Conservation (phyloP, 2,113 vertebrate species). For the Pituophis catenifer region DNA sequence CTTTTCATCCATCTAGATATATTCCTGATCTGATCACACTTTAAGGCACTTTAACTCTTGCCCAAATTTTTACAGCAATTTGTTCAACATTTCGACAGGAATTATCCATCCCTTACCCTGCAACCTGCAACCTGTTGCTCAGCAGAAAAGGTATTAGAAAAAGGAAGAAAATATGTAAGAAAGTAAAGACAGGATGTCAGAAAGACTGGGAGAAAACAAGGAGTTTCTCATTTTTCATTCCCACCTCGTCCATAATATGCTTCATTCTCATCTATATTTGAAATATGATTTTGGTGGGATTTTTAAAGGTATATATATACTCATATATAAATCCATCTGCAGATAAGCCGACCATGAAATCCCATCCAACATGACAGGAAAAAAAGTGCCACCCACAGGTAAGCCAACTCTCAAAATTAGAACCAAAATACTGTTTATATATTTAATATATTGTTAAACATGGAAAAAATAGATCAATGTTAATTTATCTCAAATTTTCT, state of each 20-base stretch:
- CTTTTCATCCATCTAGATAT: not conserved
- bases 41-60: not conserved
- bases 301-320: not conserved
- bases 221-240: not conserved
- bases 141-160: not conserved
- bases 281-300: not conserved
- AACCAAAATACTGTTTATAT: not conserved
- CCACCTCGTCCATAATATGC: not conserved
- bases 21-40: not conserved
- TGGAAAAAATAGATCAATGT: not conserved
- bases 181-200: not conserved
- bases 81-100: not conserved
- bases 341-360: not conserved
- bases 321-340: not conserved
- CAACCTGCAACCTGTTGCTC: not conserved
- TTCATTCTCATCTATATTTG: not conserved
- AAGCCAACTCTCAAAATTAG: not conserved
- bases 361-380: not conserved
- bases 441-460: not conserved
- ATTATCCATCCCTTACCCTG: not conserved
- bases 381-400: not conserved
- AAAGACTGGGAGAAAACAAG: not conserved
- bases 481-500: not conserved
- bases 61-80: not conserved
- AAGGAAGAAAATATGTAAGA: not conserved